phyloP scores from a whole-genome alignment of 2,888 invertebrate species.

The Tenthredo mesomela region DNA sequence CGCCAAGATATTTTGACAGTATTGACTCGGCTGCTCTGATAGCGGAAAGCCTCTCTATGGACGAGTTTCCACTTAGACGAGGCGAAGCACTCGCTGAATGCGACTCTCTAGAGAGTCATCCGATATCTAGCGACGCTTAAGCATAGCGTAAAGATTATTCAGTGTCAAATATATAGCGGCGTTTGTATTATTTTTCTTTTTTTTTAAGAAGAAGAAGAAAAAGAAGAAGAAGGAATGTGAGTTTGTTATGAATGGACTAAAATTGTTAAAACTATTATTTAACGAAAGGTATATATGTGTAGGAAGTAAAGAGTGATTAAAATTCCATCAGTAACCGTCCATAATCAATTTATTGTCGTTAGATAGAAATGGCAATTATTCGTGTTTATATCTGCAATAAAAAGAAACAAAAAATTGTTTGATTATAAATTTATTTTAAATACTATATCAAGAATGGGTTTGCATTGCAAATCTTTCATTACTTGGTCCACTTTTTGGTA shows the following conservation, averaged over 20 bases:
- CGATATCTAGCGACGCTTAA: conserved; percentile 69
- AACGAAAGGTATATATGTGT: neutral
- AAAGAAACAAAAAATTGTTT: conserved; percentile 23
- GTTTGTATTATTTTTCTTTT: neutral
- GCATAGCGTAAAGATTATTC: conserved; percentile 41
- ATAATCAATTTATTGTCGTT: conserved; percentile 28
- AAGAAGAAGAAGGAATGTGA: neutral
- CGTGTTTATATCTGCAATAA: conserved; percentile 3
- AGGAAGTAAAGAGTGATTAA: conserved; percentile 14
- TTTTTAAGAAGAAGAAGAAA: neutral
- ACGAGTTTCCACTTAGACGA: conserved; percentile 77
- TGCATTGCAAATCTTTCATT: conserved; percentile 74
- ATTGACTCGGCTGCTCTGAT: conserved; percentile 80
- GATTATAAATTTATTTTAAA: conserved; percentile 39
- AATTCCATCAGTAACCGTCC: conserved; percentile 45
- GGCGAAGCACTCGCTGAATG: conserved; percentile 81
- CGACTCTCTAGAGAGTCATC: conserved; percentile 80
- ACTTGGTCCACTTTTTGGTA: conserved; percentile 64
- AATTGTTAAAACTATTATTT: conserved; percentile 17
- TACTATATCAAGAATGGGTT: conserved; percentile 72
- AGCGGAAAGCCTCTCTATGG: conserved; percentile 74
- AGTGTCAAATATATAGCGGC: neutral
- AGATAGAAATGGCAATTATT: conserved; percentile 21
- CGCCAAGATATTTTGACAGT: conserved; percentile 83
- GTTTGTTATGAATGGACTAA: conserved; percentile 31